Conservation (phyloP, 2,888 invertebrate genomes). For the Iselma pallidipennis region DNA sequence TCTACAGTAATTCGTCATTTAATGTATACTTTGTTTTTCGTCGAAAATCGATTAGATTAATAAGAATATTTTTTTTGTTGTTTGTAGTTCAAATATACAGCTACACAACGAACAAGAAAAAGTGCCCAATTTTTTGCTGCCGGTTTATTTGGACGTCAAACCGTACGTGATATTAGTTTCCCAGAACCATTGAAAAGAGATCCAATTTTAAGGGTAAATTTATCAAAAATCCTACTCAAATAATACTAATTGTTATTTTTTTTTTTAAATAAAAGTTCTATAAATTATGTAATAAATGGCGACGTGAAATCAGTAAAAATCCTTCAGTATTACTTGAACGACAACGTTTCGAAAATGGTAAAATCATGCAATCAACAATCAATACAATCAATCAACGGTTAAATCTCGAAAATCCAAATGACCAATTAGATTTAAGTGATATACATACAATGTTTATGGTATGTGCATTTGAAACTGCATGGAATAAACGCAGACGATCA, state of each 20-base stretch:
- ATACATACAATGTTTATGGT: slow-evolving; percentile 69
- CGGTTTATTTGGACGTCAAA: slow-evolving; percentile 73
- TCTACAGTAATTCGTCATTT: slow-evolving; percentile 65
- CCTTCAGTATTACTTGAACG: slow-evolving; percentile 40
- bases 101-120: slow-evolving; percentile 73
- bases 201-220: slow-evolving; percentile 51
- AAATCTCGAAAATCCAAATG: slow-evolving; percentile 58
- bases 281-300: slow-evolving; percentile 52
- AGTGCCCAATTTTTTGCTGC: slow-evolving; percentile 76
- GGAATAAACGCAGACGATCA: slow-evolving; percentile 64
- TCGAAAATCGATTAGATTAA: slow-evolving; percentile 7
- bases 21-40: slow-evolving; percentile 42
- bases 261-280: no score
- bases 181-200: slow-evolving; percentile 63
- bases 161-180: slow-evolving; percentile 65
- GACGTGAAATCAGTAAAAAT: slow-evolving; percentile 46
- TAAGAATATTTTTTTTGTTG: slow-evolving; percentile 35
- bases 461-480: slow-evolving; percentile 84
- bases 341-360: slow-evolving; percentile 41
- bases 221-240: slow-evolving; percentile 1
- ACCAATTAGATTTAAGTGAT: slow-evolving; percentile 56
- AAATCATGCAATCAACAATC: slow-evolving; percentile 60
- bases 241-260: slow-evolving; percentile 21
- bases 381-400: slow-evolving; percentile 63
- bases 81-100: slow-evolving; percentile 76